These are phyloP conservation scores for Poeciliopsis paucimaculata DNA, from an alignment of 2,797 vertebrate genomes.

Conservation along the genomic window DNA sequence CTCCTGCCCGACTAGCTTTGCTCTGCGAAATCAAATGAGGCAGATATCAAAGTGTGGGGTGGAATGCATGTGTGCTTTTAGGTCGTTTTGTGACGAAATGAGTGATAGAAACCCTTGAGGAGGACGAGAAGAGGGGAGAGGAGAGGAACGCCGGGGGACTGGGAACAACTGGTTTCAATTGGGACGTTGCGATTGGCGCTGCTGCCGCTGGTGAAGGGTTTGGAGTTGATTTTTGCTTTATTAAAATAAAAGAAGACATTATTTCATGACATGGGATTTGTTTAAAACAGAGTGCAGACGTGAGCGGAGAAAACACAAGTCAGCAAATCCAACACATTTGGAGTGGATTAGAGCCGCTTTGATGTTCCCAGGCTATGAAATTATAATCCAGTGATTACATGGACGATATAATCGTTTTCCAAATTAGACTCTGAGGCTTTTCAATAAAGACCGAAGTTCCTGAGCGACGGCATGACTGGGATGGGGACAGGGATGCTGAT, in stretches of 20 bases:
- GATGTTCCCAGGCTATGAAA: constrained; percentile 71
- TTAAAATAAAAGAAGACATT: constrained; percentile 38
- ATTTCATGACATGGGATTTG: constrained; percentile 59
- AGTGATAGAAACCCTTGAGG: constrained; percentile 61
- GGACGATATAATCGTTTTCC: constrained; percentile 68
- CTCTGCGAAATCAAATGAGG: constrained; percentile 65
- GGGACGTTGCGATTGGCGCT: constrained; percentile 34
- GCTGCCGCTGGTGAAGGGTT: constrained; percentile 30
- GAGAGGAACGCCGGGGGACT: constrained; percentile 24
- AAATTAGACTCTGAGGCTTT: constrained; percentile 70
- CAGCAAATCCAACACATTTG: constrained; percentile 72
- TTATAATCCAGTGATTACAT: constrained; percentile 71
- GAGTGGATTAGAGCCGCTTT: constrained; percentile 62
- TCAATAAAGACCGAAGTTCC: constrained; percentile 54
- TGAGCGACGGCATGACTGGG: constrained; percentile 45
- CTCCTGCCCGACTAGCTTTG: constrained; percentile 46
- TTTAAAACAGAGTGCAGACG: constrained; percentile 56
- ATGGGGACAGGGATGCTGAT: constrained; percentile 51
- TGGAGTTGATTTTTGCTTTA: constrained; percentile 30
- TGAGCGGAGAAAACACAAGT: constrained; percentile 51
- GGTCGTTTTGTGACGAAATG: constrained; percentile 58
- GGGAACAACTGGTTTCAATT: constrained; percentile 73
- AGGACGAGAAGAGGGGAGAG: constrained; percentile 28
- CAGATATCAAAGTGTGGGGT: constrained; percentile 52
- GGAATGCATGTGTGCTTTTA: constrained; percentile 50